A percentile compares a stretch with the other conserved stretches of the same genome.
These are phyloP conservation scores for Epizoanthus scotinus DNA, from an alignment of 92 coral and sea anemone genomes.

Conservation along the genomic window DNA sequence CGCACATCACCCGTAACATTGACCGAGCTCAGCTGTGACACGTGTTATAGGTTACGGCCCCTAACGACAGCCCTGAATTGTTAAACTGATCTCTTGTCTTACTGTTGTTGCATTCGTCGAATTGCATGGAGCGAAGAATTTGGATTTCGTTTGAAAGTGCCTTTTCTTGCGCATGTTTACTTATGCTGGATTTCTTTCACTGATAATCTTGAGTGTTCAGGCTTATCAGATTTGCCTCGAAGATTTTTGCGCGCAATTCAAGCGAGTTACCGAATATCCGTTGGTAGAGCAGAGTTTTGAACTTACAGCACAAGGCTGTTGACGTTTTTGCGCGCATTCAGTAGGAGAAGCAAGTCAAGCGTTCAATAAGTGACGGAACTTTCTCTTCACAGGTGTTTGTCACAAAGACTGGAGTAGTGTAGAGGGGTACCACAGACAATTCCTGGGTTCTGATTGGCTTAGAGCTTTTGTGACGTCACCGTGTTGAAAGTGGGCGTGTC, in stretches of 20 bases:
- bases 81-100: neutral
- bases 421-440: too few relatives aligned
- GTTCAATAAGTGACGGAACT: constrained; percentile 11
- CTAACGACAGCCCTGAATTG: too few relatives aligned
- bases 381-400: neutral
- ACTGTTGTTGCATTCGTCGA: neutral
- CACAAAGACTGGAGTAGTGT: too few relatives aligned
- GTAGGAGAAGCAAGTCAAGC: constrained; percentile 30
- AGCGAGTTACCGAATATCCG: constrained; percentile 6
- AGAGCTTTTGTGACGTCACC: too few relatives aligned
- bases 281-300: constrained; percentile 15
- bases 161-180: neutral
- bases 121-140: neutral
- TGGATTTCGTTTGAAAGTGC: constrained; percentile 2
- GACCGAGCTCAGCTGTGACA: neutral
- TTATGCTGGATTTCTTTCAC: neutral
- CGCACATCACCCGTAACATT: neutral
- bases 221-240: neutral
- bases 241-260: neutral
- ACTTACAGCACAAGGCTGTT: constrained; percentile 19
- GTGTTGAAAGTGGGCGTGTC: too few relatives aligned
- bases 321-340: constrained; percentile 34
- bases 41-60: too few relatives aligned
- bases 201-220: neutral
- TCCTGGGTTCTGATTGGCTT: too few relatives aligned